Evolutionary conservation across 2,797 vertebrate species (phyloP).

Genomic region (Liparis tanakae): DNA sequence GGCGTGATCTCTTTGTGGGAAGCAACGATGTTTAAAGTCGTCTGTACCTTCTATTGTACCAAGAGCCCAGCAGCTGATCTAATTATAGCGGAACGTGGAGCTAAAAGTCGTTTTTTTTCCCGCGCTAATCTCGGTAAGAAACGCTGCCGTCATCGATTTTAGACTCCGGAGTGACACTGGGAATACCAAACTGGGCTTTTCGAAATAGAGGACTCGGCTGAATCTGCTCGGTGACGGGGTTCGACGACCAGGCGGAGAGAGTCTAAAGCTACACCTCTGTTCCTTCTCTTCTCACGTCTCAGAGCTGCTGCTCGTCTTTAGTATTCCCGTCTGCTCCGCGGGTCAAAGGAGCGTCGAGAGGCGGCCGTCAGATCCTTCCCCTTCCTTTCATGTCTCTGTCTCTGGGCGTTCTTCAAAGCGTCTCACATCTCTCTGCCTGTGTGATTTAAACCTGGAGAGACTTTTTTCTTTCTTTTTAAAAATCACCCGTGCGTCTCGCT

Average conservation of each 20-base stretch:
- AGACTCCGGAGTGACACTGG: constrained; percentile 12
- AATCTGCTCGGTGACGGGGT: constrained; percentile 27
- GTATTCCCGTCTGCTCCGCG: constrained; percentile 37
- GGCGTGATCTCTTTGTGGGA: constrained; percentile 7
- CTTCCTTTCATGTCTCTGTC: constrained; percentile 29
- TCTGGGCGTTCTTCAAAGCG: constrained; percentile 39
- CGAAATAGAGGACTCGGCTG: constrained; percentile 47
- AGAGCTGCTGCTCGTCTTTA: constrained; percentile 12
- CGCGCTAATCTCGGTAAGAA: constrained; percentile 63
- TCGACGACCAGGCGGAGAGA: constrained; percentile 13
- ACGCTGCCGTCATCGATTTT: constrained; percentile 31
- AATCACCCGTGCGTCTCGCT: background rate
- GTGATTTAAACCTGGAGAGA: constrained; percentile 23
- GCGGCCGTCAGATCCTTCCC: constrained; percentile 29
- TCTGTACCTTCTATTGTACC: constrained; percentile 41
- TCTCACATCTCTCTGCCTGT: background rate
- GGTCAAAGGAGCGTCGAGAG: constrained; percentile 26
- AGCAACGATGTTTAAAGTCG: constrained; percentile 14
- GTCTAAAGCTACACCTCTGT: too few relatives aligned
- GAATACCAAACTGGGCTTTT: constrained; percentile 54
- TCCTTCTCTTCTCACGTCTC: too few relatives aligned
- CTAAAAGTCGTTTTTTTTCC: background rate
- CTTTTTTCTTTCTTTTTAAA: too few relatives aligned
- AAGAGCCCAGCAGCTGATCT: constrained; percentile 63
- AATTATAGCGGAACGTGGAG: constrained; percentile 65